These are phyloP conservation scores for Poeciliopsis retropinna DNA, from an alignment of 2,113 vertebrate species.

Conservation along the genomic window DNA sequence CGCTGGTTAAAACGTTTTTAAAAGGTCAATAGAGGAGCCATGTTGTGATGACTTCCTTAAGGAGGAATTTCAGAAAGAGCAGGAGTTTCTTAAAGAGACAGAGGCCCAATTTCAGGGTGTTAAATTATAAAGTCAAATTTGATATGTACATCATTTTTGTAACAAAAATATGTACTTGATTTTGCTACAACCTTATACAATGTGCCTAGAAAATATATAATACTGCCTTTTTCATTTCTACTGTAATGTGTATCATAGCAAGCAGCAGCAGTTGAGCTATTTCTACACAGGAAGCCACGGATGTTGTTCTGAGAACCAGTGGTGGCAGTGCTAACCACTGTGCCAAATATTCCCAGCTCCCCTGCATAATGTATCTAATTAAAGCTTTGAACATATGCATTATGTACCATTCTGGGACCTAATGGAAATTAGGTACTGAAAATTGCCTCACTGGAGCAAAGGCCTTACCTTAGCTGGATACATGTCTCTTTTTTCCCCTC, in stretches of 20 bases:
- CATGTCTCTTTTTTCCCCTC: not conserved
- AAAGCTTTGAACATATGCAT: conserved; percentile 7
- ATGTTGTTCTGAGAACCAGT: not conserved
- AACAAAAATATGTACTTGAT: no score
- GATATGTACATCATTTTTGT: no score
- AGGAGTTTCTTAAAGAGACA: no score
- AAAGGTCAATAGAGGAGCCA: no score
- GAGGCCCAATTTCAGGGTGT: no score
- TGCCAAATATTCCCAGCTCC: not conserved
- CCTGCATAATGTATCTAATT: not conserved
- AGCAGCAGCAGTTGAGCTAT: not conserved
- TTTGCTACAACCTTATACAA: no score
- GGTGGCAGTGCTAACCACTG: not conserved
- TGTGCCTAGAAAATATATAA: no score
- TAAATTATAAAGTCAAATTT: no score
- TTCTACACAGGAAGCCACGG: not conserved
- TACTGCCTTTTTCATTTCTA: not conserved
- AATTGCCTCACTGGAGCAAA: not conserved
- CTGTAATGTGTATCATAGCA: not conserved
- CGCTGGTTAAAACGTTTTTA: no score
- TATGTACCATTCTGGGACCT: not conserved
- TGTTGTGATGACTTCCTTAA: no score
- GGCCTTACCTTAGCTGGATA: not conserved
- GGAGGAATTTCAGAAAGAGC: no score
- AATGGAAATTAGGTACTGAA: not conserved